A percentile compares a stretch with the other conserved stretches of the same genome.
Evolutionary conservation across 2,113 vertebrate genomes (phyloP).

Genomic region (Orcinus orca): DNA sequence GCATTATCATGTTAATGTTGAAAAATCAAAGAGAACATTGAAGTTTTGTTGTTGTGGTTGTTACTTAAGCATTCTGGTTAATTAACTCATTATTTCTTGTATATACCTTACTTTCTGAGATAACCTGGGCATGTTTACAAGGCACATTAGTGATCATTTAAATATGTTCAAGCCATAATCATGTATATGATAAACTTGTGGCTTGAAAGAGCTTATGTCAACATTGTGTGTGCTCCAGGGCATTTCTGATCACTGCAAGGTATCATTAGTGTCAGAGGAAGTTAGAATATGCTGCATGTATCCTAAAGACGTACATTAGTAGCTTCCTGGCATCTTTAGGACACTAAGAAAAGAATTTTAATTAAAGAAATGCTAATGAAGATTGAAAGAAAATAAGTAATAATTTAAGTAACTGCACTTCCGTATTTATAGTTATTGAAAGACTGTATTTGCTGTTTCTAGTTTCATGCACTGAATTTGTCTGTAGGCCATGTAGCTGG

Average conservation of each 20-base stretch:
- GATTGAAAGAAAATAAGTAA: conserved; percentile 28
- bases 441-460: background rate
- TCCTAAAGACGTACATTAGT: background rate
- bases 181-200: background rate
- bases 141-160: background rate
- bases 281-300: background rate
- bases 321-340: conserved; percentile 19
- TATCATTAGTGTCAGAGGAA: background rate
- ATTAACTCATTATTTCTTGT: background rate
- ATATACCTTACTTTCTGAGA: background rate
- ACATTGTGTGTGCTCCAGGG: background rate
- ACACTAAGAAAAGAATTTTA: conserved; percentile 29
- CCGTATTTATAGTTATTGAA: background rate
- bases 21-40: conserved; percentile 19
- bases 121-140: background rate
- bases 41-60: background rate
- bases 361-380: conserved; percentile 47
- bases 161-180: background rate
- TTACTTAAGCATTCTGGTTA: background rate
- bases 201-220: background rate
- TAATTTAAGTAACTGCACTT: background rate
- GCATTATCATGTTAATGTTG: background rate
- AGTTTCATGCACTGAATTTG: background rate
- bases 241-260: background rate
- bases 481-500: background rate